Percentiles rank a stretch among this genome's conserved stretches.
These are phyloP conservation scores for Cariama cristata DNA, from an alignment of 2,113 vertebrate species.

Conservation along the genomic window DNA sequence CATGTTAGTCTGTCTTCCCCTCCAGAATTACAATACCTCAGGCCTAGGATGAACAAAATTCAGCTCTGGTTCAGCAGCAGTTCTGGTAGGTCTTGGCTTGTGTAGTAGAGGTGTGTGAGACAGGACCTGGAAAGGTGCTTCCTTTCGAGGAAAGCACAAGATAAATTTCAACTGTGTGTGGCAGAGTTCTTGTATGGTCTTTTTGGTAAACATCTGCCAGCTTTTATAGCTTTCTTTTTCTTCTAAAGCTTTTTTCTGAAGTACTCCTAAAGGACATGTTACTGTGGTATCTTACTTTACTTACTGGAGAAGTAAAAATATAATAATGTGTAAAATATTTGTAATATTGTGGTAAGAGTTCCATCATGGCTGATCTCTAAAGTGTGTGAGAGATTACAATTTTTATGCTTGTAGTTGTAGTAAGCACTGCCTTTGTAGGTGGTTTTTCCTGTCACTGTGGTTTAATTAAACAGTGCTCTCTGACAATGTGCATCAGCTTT, in stretches of 20 bases:
- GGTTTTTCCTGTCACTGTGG: constrained; percentile 37
- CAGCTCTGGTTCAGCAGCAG: background rate
- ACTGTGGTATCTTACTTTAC: background rate
- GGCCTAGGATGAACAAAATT: background rate
- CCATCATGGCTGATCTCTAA: background rate
- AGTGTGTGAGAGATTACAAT: background rate
- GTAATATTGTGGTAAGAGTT: background rate
- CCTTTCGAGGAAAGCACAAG: background rate
- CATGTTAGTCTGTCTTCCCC: background rate
- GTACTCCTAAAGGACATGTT: too few relatives aligned
- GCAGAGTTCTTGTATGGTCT: background rate
- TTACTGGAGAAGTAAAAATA: background rate
- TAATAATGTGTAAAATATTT: background rate
- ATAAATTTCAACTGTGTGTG: background rate
- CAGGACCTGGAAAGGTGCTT: background rate
- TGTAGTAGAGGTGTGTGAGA: background rate
- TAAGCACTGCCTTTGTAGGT: background rate
- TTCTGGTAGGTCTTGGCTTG: background rate
- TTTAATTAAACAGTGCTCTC: background rate
- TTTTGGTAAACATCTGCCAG: background rate
- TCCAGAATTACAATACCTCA: background rate
- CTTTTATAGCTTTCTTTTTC: background rate
- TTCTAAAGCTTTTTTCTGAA: background rate
- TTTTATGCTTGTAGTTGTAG: background rate
- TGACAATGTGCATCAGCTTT: background rate